phyloP scores from a whole-genome alignment of 2,888 invertebrate species.

The Agriotes lineatus region DNA sequence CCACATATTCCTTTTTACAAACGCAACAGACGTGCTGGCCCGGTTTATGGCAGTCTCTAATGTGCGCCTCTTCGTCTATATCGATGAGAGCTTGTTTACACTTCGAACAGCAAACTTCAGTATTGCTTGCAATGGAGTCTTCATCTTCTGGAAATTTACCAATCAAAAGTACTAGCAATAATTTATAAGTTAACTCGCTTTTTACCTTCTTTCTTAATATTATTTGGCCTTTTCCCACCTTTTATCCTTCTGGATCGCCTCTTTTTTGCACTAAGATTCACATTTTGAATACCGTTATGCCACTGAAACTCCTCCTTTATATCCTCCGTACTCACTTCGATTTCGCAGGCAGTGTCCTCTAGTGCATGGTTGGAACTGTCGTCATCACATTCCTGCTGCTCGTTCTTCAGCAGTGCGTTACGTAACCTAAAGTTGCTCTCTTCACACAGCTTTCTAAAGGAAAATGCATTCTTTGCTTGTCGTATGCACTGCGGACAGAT shows the following conservation, averaged over 20 bases:
- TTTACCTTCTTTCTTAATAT: neutral
- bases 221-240: neutral
- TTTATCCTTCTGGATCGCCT: neutral
- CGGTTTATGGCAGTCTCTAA: conserved; percentile 44
- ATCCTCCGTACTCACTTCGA: neutral
- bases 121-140: too few species aligned
- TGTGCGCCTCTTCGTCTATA: conserved; percentile 44
- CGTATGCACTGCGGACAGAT: conserved; percentile 54
- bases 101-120: conserved; percentile 17
- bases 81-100: conserved; percentile 37
- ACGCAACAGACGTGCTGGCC: conserved; percentile 49
- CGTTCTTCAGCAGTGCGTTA: neutral
- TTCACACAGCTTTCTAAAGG: conserved; percentile 55
- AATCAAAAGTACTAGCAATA: too few species aligned
- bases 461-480: conserved; percentile 48
- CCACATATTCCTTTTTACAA: conserved; percentile 51
- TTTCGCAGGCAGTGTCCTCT: neutral
- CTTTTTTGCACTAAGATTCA: neutral
- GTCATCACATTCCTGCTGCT: neutral
- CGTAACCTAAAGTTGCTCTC: conserved; percentile 47
- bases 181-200: too few species aligned
- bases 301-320: neutral
- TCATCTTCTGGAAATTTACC: too few species aligned
- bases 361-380: neutral
- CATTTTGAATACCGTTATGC: neutral